Evolutionary conservation across 2,888 invertebrate genomes (phyloP), one percentile per base, ranked within the genome.

Genomic region (Argynnis bischoffii): DNA sequence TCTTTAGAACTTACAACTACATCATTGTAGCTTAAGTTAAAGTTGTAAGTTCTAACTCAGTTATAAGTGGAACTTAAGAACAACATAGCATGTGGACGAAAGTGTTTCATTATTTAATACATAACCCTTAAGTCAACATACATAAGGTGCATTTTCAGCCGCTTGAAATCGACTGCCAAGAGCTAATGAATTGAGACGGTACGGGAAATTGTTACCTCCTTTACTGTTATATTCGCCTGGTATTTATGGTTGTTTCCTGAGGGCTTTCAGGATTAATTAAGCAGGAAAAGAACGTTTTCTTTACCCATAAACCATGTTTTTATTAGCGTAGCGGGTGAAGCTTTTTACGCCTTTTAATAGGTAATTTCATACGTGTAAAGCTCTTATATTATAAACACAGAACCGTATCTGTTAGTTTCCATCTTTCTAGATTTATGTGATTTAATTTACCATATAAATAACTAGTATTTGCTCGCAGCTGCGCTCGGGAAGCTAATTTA

Each of bases 161-260:
- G 31, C 56, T 21, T 50, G 8, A 8, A 26, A 18, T 53, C 21
- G 46, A 80, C 78, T 81, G 77, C 76, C 69, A 74, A 72, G 68
- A 75, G 76, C 78, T 85, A 86, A 81, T 83, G 81, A 85, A 85
- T 82, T 81, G 79, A 75, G 77, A 76, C 74, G 73, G 76, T 73
- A 63, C 66, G 67, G 73, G 74, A 75, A 72, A 74, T 77, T 76
- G 76, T 76, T 71, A 72, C 75, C 70, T 72, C 71, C 72, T 73
- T 67, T 68, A 65, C 64, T 72, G 72, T 75, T 77, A 74, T 74
- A 73, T 63, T 72, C 71, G 70, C 72, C 69, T 74, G 69, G 73
- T 74, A 74, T 56, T 67, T 66, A 55, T 59, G 57, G 59, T 47
- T 59, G 51, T 53, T 57, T 59, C 50, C 65, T 59, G 48, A 59